Evolutionary conservation across 2,888 invertebrate species (phyloP), one percentile per base, ranked within the genome.

Genomic region (Dicyrtomina minuta): DNA sequence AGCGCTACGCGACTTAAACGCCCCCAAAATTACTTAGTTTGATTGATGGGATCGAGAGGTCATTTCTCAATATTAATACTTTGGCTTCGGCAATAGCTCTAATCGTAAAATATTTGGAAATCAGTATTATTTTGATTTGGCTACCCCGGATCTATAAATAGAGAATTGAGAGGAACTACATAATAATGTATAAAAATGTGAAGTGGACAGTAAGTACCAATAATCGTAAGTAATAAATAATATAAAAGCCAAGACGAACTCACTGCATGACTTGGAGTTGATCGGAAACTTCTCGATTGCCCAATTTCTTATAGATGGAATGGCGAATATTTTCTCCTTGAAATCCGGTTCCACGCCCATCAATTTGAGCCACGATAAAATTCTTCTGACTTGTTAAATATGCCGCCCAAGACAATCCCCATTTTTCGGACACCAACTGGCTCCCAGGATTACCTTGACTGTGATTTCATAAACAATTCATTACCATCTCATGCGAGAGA

Each of bases 331-430:
- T 84, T 79, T 92, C 91, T 0, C 95, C 94, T 82, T 93, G 88
- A 76, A 86, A 91, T 0, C 91, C 92, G 1, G 92, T 89, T 6
- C 96, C 96, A 43, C 95, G 84, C 0, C 91, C 95, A 82, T 96
- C 96, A 65, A 95, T 91, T 81, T 90, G 88, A 0, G 92, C 94
- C 39, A 93, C 90, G 73, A 95, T 90, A 80, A 92, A 91, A 81
- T 91, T 90, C 75, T 90, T 86, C 17, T 89, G 88, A 62, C 91
- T 90, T 2, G 91, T 88, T 66, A 96, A 83, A 82, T 93, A 94
- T 85, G 92, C 90, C 64, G 90, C 88, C 91, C 93, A 94, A 39
- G 60, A 60, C 0, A 92, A 84, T 46, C 86, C 84, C 86, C 90
- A 95, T 74, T 87, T 86, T 79, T 92, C 89, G 3, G 91, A 90